Conservation (phyloP, 2,888 invertebrate genomes). For the Ashinkailepas kermadecensis region DNA sequence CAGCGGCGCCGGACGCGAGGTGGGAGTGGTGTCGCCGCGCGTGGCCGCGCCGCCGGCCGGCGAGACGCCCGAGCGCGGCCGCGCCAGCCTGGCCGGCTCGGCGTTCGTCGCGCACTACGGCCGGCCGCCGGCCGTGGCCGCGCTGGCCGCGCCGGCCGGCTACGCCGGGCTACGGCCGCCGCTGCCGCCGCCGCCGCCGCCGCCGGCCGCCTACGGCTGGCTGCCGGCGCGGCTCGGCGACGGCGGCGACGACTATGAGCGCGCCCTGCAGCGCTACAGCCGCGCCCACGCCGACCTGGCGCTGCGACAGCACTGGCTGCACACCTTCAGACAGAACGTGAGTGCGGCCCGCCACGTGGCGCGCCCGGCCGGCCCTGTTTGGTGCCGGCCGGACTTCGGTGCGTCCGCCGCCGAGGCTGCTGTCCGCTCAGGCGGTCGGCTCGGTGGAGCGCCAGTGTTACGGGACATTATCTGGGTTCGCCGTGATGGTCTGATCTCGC, state of each 20-base stretch:
- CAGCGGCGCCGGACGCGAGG: constrained; percentile 1
- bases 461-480: too few species aligned
- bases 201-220: constrained; percentile 15
- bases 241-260: background rate
- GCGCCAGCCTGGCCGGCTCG: constrained; percentile 1
- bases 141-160: background rate
- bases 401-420: too few species aligned
- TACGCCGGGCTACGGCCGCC: background rate
- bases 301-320: constrained; percentile 16
- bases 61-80: background rate
- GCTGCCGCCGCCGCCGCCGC: background rate
- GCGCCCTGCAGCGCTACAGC: constrained; percentile 18
- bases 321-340: constrained; percentile 19
- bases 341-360: background rate
- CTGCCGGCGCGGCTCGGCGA: constrained; percentile 6
- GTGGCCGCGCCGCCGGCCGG: background rate
- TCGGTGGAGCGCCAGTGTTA: too few species aligned
- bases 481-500: too few species aligned
- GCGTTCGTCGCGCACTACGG: background rate
- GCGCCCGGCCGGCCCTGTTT: too few species aligned
- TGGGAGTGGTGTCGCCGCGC: constrained; percentile 3
- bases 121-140: background rate
- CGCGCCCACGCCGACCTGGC: constrained; percentile 18
- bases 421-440: too few species aligned
- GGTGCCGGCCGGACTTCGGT: too few species aligned